Evolutionary conservation across 1,140 invertebrate genomes (phyloP).

Genomic region (Periplaneta americana): DNA sequence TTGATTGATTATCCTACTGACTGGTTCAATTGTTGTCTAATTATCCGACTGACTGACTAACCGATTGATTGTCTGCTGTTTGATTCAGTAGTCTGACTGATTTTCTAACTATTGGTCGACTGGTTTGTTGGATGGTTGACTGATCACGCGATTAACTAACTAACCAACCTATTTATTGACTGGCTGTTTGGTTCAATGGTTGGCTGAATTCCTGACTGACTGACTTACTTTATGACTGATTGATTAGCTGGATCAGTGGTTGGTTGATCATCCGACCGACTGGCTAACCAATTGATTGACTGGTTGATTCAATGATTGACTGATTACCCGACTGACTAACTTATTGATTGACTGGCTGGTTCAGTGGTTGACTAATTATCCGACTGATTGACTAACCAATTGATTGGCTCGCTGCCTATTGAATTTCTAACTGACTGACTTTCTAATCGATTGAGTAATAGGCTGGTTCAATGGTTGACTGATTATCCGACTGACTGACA

Average conservation of each 20-base stretch:
- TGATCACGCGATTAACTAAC: neutral
- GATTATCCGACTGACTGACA: neutral
- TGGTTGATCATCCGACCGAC: neutral
- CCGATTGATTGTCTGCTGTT: slow-evolving; percentile 7
- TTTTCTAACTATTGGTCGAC: neutral
- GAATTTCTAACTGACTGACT: too few relatives aligned
- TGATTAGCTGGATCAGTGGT: neutral
- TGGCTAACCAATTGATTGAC: neutral
- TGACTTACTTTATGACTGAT: too few relatives aligned
- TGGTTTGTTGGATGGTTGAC: neutral
- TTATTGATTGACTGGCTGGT: neutral
- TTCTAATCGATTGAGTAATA: too few relatives aligned
- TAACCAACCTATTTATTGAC: neutral
- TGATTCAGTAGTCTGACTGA: neutral
- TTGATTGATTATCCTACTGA: slow-evolving; percentile 11
- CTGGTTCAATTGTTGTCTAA: slow-evolving; percentile 10
- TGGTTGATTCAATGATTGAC: neutral
- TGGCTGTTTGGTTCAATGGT: neutral
- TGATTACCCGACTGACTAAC: neutral
- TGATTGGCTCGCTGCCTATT: too few relatives aligned
- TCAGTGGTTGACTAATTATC: neutral
- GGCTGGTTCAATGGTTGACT: neutral
- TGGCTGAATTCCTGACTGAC: too few relatives aligned
- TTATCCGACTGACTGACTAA: slow-evolving; percentile 13
- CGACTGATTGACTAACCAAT: neutral